Evolutionary conservation across 2,888 invertebrate species (phyloP).

Genomic region (Pogonocherus hispidulus): DNA sequence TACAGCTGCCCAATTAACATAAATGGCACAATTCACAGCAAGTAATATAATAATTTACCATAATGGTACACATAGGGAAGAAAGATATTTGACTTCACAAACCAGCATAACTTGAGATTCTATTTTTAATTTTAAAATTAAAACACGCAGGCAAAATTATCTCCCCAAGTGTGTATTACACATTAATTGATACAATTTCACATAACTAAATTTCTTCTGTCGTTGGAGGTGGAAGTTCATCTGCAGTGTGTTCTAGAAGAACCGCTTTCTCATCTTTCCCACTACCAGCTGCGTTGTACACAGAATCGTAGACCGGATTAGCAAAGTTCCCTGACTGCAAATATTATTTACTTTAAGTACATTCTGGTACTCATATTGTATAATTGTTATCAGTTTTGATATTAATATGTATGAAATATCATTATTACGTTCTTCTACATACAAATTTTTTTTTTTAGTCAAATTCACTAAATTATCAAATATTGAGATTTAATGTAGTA

Average conservation of each 20-base stretch:
- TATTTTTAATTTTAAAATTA: no score
- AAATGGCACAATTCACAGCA: conserved; percentile 69
- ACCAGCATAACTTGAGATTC: neutral
- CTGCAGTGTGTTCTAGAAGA: conserved; percentile 70
- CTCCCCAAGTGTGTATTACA: neutral
- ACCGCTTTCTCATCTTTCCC: conserved; percentile 72
- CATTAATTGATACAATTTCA: conserved; percentile 23
- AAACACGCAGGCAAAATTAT: no score
- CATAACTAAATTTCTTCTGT: conserved; percentile 63
- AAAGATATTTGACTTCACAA: neutral
- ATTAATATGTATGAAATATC: no score
- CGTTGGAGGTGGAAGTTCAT: conserved; percentile 68
- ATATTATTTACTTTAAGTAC: conserved; percentile 29
- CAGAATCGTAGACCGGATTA: conserved; percentile 89
- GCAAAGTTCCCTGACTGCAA: conserved; percentile 81
- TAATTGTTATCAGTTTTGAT: no score
- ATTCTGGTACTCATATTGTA: no score
- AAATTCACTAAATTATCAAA: no score
- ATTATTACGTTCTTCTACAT: no score
- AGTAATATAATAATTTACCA: conserved; percentile 50
- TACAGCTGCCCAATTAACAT: conserved; percentile 47
- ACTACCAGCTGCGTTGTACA: conserved; percentile 73
- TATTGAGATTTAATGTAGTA: no score
- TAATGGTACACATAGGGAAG: conserved; percentile 30
- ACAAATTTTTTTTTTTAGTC: no score